A percentile compares a stretch with the other conserved stretches of the same genome.
Evolutionary conservation across 1,140 invertebrate species (phyloP).

Genomic region (Hypothenemus hampei): DNA sequence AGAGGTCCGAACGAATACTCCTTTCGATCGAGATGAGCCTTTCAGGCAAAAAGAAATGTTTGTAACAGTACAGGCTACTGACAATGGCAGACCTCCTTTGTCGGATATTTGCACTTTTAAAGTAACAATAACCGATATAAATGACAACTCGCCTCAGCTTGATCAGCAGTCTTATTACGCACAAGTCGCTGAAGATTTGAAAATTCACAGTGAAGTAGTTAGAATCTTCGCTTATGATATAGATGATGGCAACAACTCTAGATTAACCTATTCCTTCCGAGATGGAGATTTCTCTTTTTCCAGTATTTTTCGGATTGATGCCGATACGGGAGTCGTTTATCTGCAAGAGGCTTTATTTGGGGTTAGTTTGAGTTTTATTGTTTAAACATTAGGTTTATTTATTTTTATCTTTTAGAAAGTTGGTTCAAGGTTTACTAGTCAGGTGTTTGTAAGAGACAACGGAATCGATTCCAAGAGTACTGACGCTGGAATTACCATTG

Average conservation of each 20-base stretch:
- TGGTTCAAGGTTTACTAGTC: conserved; percentile 48
- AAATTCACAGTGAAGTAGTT: conserved; percentile 69
- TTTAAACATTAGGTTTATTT: neutral
- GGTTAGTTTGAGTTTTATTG: conserved; percentile 14
- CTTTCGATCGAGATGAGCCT: conserved; percentile 82
- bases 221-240: conserved; percentile 83
- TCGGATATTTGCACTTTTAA: conserved; percentile 85
- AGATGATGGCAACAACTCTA: conserved; percentile 80
- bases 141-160: conserved; percentile 82
- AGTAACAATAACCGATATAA: conserved; percentile 80
- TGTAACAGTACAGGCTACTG: conserved; percentile 74
- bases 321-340: conserved; percentile 71
- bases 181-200: conserved; percentile 69
- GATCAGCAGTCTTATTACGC: conserved; percentile 73
- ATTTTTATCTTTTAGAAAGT: conserved; percentile 51
- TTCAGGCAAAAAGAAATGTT: conserved; percentile 77
- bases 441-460: conserved; percentile 62
- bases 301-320: conserved; percentile 72
- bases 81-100: conserved; percentile 76
- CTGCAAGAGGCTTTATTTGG: conserved; percentile 54
- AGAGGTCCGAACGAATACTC: conserved; percentile 64
- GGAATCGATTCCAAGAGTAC: conserved; percentile 56
- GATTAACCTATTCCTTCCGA: conserved; percentile 53
- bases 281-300: conserved; percentile 48
- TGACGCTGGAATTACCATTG: conserved; percentile 71